Evolutionary conservation across 2,888 invertebrate genomes (phyloP), one percentile per base, ranked within the genome.

Genomic region (Gibbula magus): DNA sequence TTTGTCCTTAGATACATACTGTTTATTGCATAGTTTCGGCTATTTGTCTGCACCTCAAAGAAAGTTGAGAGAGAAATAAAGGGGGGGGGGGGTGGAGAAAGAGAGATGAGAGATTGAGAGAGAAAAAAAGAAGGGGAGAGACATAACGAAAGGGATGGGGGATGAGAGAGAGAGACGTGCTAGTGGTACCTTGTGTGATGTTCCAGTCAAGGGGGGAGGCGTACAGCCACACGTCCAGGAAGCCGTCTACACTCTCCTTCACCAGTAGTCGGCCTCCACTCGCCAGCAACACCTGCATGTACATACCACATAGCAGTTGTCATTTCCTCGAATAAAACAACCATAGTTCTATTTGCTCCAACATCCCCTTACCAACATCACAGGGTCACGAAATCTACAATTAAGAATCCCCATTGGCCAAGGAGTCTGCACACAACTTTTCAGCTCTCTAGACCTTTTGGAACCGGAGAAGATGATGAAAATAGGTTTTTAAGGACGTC

Each of bases 171-270:
- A 56, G 35, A 35, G 45, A 0, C 10, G 2, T 53, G 39, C 7
- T 32, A 29, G 8, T 35, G 61, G 0, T 67, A 86, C 87, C 87
- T 78, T 73, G 22, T 54, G 85, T 86, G 8, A 81, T 67, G 25
- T 82, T 82, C 56, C 54, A 75, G 61, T 87, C 87, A 29, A 83
- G 78, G 5, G 81, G 78, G 0, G 86, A 83, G 8, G 86, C 84
- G 73, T 87, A 87, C 66, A 85, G 77, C 86, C 86, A 86, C 18
- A 86, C 77, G 75, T 82, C 81, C 32, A 87, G 78, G 53, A 77
- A 81, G 8, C 75, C 51, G 22, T 78, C 45, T 13, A 51, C 22
- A 35, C 78, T 78, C 18, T 67, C 52, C 25, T 79, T 70, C 0
- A 84, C 82, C 18, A 79, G 75, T 10, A 87, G 51, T n/a, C 66